phyloP scores from a whole-genome alignment of 2,113 vertebrate genomes.

The Chauna torquata region DNA sequence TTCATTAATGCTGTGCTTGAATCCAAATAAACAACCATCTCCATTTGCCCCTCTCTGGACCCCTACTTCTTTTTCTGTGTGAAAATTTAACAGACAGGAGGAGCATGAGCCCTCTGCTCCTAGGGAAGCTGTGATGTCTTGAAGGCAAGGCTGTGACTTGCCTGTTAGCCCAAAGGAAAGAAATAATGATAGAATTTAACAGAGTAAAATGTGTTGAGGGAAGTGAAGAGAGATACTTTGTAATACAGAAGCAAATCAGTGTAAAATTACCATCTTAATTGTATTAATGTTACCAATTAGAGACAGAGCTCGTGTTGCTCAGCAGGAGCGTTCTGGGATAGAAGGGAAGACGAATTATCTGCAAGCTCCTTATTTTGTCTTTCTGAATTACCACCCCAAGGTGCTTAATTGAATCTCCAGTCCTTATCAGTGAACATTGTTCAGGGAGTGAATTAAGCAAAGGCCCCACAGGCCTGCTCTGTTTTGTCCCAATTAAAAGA shows the following conservation, averaged over 20 bases:
- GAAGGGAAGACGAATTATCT: conserved; percentile 57
- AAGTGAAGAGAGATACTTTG: not conserved
- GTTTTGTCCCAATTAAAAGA: conserved; percentile 49
- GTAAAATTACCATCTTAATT: conserved; percentile 65
- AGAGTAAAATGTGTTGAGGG: not conserved
- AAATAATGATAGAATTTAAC: conserved; percentile 51
- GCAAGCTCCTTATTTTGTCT: conserved; percentile 47
- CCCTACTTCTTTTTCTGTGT: not conserved
- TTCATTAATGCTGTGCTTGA: not conserved
- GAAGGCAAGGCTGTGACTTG: not conserved
- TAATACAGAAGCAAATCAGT: conserved; percentile 2
- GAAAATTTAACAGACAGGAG: not conserved
- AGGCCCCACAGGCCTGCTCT: conserved; percentile 46
- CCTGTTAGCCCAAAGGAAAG: conserved; percentile 19
- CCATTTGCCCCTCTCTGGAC: not conserved
- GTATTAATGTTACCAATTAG: conserved; percentile 63
- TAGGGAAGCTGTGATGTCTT: not conserved
- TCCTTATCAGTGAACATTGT: conserved; percentile 55
- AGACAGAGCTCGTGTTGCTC: not conserved
- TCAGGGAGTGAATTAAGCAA: conserved; percentile 46
- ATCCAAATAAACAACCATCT: not conserved
- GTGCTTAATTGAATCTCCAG: conserved; percentile 47
- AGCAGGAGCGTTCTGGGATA: conserved; percentile 41
- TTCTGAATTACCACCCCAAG: conserved; percentile 58
- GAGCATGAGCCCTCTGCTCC: not conserved